Base-by-base conservation (phyloP, 53 echinoderm and acorn worm species). In the Holothuria scabra region DNA sequence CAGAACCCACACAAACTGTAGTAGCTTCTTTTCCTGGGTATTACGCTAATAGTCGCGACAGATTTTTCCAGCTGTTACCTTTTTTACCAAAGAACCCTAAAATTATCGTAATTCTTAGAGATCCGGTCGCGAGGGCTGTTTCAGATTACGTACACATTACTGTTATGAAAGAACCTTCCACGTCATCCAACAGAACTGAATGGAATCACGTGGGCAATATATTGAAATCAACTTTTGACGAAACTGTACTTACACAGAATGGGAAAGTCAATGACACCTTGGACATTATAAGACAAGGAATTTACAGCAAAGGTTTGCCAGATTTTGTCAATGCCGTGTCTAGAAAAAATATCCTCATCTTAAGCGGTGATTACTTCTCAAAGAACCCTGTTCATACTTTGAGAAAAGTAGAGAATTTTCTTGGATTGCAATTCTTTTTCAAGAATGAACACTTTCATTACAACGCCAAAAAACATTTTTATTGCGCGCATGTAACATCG, bases 51-150 rank as follows among this genome's bases (percentile, higher is more conserved):
- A 74, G 61, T 74, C 67, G 34, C 6, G 20, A 4, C 3, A 21
- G 1, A 7, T 44, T 74, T 48, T 25, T 60, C 44, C 7, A 16
- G n/a, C 60, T 85, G 32, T 62, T 74, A 32, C 29, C 74, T 18
- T 37, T 48, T 46, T 30, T 85, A 1, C 18, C 85, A 16, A n/a
- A 55, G 6, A 12, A 59, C 23, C 60, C 56, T 28, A 85, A 74
- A 38, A 35, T 85, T 26, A n/a, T 85, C 4, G 74, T 74, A 41
- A 74, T 85, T 32, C 38, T 85, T 26, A 72, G 85, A 21, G 85
- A 85, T 46, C 85, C 85, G 32, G 61, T 60, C 2, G 59, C 69
- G 18, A 60, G 85, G 33, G 74, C 75, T 9, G 52, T 85, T 19
- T 85, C 85, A 21, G 85, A 85, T 46, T 85, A 85, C 35, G 6